Evolutionary conservation across 1,140 invertebrate species (phyloP).

Genomic region (Micrasema longulum): DNA sequence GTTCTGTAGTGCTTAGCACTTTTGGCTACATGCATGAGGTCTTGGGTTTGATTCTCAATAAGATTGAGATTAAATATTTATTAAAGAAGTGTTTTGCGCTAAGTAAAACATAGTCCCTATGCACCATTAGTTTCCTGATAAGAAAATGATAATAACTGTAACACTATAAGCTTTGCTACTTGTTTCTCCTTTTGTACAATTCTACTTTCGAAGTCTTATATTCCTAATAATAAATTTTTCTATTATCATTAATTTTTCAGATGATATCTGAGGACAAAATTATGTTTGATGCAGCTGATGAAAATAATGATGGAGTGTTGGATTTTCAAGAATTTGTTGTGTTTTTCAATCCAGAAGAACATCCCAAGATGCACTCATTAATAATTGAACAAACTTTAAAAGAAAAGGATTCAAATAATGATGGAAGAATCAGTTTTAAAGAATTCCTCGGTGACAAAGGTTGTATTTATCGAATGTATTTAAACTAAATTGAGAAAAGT

Average conservation of each 20-base stretch:
- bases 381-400: conserved; percentile 86
- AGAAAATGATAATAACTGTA: no score
- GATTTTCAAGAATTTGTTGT: conserved; percentile 85
- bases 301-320: conserved; percentile 84
- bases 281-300: conserved; percentile 89
- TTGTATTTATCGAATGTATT: no score
- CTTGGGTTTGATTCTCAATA: no score
- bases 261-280: conserved; percentile 84
- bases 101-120: no score
- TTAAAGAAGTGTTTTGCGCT: no score
- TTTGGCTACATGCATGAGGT: no score
- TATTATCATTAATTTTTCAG: conserved; percentile 60
- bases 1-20: neutral
- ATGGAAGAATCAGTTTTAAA: conserved; percentile 85
- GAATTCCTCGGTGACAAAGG: conserved; percentile 86
- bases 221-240: neutral
- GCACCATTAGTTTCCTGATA: no score
- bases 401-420: conserved; percentile 88
- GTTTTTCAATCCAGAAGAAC: conserved; percentile 95
- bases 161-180: no score
- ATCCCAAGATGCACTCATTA: conserved; percentile 86
- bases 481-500: no score
- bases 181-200: no score
- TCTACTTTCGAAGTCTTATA: neutral
- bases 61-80: no score